Base-by-base conservation (phyloP, 2,113 vertebrate genomes). In the Heterocephalus glaber region DNA sequence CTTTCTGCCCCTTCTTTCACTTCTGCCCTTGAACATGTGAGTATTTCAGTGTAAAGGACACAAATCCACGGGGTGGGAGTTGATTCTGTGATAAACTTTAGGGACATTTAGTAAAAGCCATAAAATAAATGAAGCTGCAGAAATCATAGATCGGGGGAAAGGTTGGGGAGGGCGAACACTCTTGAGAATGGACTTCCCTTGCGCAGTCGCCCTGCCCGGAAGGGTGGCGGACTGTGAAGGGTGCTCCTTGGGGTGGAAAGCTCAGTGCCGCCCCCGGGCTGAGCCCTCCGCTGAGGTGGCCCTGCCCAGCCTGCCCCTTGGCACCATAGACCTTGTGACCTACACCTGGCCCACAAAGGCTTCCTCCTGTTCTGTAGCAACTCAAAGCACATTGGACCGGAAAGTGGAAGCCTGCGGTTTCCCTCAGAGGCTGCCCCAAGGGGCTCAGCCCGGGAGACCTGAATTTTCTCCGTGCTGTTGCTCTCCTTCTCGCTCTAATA, bases 381-480 rank as follows among this genome's bases (percentile, higher is more conserved):
- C 77, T 22, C 0, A 30, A 24, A 28, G 84, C 3, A 12, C n/a
- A 19, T 56, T 4, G 4, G 33, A 74, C 35, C 12, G n/a, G 54
- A 65, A 58, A 1, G 85, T 70, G 26, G 80, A 72, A 47, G 28
- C 7, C 80, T 35, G 70, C 1, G 44, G 3, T 28, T 70, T 30
- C n/a, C 44, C 0, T 7, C 38, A 33, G 2, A 8, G 2, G 4
- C 4, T 0, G 44, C 35, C 41, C n/a, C 0, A 0, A 28, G 68
- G 1, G 4, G 35, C 24, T 30, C 7, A 6, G 44, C 41, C 58
- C 5, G 1, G 6, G 22, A 41, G 2, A 26, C 0, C 22, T 2
- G n/a, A 41, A 2, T 16, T 60, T 47, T 66, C 24, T 9, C 5
- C n/a, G 44, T 12, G 33, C 11, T 35, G 4, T 35, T 44, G 38